Conservation (phyloP, 1,140 invertebrate species). For the Chironomus striatipennis region DNA sequence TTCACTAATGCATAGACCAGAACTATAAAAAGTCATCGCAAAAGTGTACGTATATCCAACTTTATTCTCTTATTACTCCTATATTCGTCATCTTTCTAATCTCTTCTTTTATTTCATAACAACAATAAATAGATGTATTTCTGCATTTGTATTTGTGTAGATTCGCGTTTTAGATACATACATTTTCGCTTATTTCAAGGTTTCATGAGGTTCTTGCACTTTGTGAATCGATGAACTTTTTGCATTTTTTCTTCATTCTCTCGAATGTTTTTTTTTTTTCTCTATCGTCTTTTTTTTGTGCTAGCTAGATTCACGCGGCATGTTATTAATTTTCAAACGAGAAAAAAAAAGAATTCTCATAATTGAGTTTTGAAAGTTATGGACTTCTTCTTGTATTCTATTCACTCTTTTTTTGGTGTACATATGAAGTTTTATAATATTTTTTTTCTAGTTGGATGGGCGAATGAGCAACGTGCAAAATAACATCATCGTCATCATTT, state of each 20-base stretch:
- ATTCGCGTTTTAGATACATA: background rate
- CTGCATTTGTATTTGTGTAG: background rate
- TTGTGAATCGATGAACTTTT: conserved; percentile 22
- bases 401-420: background rate
- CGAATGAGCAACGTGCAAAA: too few relatives aligned
- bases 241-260: background rate
- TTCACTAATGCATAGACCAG: too few relatives aligned
- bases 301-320: background rate
- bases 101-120: background rate
- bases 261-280: background rate
- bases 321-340: conserved; percentile 6
- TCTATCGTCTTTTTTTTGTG: too few relatives aligned
- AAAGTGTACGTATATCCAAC: too few relatives aligned
- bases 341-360: too few relatives aligned
- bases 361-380: too few relatives aligned
- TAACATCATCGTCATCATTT: too few relatives aligned
- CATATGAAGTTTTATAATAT: too few relatives aligned
- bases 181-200: conserved; percentile 4
- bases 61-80: too few relatives aligned
- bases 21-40: too few relatives aligned
- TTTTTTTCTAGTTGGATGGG: too few relatives aligned
- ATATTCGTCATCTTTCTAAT: background rate
- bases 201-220: conserved; percentile 21
- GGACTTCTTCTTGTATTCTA: background rate
- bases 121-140: background rate